These are phyloP conservation scores for Eonycteris spelaea DNA, from an alignment of 2,113 vertebrate species.

Conservation along the genomic window DNA sequence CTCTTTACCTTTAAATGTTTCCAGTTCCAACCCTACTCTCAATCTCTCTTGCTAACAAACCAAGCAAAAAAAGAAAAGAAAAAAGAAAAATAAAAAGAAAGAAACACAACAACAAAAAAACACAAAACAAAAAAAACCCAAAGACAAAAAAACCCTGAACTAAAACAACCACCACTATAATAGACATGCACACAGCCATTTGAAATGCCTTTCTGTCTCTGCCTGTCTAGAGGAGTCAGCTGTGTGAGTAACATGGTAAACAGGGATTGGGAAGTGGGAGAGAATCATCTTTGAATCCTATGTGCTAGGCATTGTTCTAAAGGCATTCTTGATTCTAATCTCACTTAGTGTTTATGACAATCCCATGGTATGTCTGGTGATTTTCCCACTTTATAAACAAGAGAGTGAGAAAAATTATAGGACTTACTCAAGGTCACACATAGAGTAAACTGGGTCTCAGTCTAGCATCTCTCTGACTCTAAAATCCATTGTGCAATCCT, in stretches of 20 bases:
- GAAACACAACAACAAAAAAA: not conserved
- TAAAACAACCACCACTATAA: not conserved
- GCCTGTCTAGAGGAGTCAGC: not conserved
- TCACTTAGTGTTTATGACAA: constrained; percentile 23
- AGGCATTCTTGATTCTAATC: constrained; percentile 23
- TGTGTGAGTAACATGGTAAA: not conserved
- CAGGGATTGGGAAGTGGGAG: not conserved
- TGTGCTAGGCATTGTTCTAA: not conserved
- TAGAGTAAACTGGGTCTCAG: not conserved
- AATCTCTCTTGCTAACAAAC: not conserved
- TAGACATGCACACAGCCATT: not conserved
- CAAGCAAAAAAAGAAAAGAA: not conserved
- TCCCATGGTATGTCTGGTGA: not conserved
- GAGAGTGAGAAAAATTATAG: not conserved
- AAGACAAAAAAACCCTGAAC: not conserved
- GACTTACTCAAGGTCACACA: not conserved
- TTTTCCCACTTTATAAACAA: not conserved
- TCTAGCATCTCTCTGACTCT: not conserved
- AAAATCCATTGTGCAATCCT: not conserved
- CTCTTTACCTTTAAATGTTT: not conserved
- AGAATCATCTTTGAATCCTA: constrained; percentile 25
- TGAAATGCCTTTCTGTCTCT: not conserved
- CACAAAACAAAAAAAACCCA: not conserved
- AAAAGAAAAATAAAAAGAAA: too few species aligned
- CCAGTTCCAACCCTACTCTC: not conserved